Percentiles rank a stretch among this genome's conserved stretches.
Evolutionary conservation across 2,113 vertebrate species (phyloP).

Genomic region (Plecotus auritus): DNA sequence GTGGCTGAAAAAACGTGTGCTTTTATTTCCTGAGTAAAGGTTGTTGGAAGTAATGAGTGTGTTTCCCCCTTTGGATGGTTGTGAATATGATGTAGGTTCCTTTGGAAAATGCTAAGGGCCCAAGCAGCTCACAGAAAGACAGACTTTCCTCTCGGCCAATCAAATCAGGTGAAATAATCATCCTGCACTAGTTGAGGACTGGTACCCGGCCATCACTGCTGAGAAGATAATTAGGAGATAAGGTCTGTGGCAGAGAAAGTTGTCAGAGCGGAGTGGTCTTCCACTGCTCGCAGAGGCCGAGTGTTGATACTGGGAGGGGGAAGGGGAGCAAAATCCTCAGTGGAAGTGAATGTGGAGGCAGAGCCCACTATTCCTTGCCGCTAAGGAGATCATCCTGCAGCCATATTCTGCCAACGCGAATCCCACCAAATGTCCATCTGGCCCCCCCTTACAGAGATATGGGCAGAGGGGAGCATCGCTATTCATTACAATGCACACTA

Average conservation of each 20-base stretch:
- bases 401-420: not conserved
- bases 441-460: not conserved
- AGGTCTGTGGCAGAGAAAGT: conserved; percentile 60
- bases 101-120: not conserved
- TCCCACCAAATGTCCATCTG: not conserved
- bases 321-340: not conserved
- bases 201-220: conserved; percentile 30
- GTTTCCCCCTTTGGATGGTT: not conserved
- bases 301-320: not conserved
- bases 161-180: conserved; percentile 27
- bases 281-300: not conserved
- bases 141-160: not conserved
- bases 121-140: conserved; percentile 32
- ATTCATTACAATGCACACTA: not conserved
- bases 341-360: conserved; percentile 26
- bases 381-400: conserved; percentile 1
- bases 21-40: conserved; percentile 23
- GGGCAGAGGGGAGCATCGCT: rapidly evolving
- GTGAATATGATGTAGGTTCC: conserved; percentile 33
- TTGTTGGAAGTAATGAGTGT: not conserved
- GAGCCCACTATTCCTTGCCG: conserved; percentile 3
- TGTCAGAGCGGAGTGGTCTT: conserved; percentile 46
- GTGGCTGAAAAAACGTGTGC: not conserved
- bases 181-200: not conserved
- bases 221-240: conserved; percentile 67